Evolutionary conservation across 2,888 invertebrate species (phyloP).

Genomic region (Calliphora vomitoria): DNA sequence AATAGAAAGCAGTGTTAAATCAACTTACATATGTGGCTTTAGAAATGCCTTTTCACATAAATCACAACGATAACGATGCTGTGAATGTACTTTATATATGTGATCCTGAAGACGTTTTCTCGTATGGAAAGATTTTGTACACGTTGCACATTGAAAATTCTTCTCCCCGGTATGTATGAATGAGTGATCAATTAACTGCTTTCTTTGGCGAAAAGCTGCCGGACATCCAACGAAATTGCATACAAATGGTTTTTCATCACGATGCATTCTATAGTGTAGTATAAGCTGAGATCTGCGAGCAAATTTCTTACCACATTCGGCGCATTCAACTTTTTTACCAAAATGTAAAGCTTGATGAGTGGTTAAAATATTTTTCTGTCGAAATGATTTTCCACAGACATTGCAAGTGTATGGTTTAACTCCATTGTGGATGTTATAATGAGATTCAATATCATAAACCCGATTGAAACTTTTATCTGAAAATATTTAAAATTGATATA

Average conservation of each 20-base stretch:
- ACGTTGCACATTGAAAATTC: slow-evolving; percentile 66
- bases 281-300: slow-evolving; percentile 72
- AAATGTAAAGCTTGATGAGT: slow-evolving; percentile 72
- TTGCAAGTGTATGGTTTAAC: slow-evolving; percentile 69
- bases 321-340: slow-evolving; percentile 72
- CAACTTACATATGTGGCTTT: slow-evolving; percentile 73
- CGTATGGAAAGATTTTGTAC: slow-evolving; percentile 70
- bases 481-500: background rate
- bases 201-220: slow-evolving; percentile 73
- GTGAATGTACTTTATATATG: slow-evolving; percentile 71
- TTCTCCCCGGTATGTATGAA: slow-evolving; percentile 70
- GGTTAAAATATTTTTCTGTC: slow-evolving; percentile 71
- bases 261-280: slow-evolving; percentile 73
- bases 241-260: slow-evolving; percentile 71
- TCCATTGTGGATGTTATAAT: slow-evolving; percentile 66
- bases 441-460: slow-evolving; percentile 70
- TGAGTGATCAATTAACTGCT: slow-evolving; percentile 71
- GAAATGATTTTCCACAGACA: slow-evolving; percentile 71
- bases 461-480: slow-evolving; percentile 69
- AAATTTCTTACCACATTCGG: slow-evolving; percentile 73
- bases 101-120: slow-evolving; percentile 72
- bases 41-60: slow-evolving; percentile 68
- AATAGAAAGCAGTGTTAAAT: background rate
- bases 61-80: slow-evolving; percentile 69
- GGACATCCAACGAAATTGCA: slow-evolving; percentile 68